These are phyloP conservation scores for Euborellia annulipes DNA, from an alignment of 1,140 invertebrate genomes.

Conservation along the genomic window DNA sequence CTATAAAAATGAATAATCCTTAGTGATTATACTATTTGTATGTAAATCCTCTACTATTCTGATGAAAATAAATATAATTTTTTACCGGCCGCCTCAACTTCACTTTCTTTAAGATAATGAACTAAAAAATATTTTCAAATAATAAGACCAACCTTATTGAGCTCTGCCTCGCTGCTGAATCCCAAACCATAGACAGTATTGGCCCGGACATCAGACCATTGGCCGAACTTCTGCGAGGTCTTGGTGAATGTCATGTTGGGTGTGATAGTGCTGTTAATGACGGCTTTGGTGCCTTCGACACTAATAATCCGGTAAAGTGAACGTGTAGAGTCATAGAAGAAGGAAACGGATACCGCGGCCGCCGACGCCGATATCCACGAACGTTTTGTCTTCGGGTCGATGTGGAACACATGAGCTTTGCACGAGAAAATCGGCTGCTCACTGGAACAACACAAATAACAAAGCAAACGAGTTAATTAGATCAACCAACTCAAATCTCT, in stretches of 20 bases:
- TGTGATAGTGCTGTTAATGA: constrained; percentile 96
- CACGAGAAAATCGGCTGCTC: constrained; percentile 97
- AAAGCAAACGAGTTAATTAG: neutral
- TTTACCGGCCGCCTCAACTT: too few relatives aligned
- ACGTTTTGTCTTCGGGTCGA: constrained; percentile 94
- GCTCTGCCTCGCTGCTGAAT: constrained; percentile 84
- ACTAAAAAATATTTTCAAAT: too few relatives aligned
- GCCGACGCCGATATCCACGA: constrained; percentile 96
- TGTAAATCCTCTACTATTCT: too few relatives aligned
- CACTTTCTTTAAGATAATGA: too few relatives aligned
- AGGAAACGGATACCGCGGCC: constrained; percentile 87
- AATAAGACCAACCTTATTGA: constrained; percentile 92
- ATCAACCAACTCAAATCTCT: too few relatives aligned
- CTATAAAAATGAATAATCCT: too few relatives aligned
- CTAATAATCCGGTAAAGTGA: constrained; percentile 93
- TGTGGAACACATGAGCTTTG: constrained; percentile 98
- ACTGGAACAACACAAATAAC: constrained; percentile 38
- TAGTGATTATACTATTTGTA: too few relatives aligned
- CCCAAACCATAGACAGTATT: constrained; percentile 97
- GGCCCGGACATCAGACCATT: constrained; percentile 93
- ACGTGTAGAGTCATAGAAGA: constrained; percentile 93
- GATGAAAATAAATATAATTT: too few relatives aligned
- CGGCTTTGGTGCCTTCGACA: constrained; percentile 91
- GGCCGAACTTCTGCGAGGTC: constrained; percentile 97
- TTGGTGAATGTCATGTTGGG: constrained; percentile 98